Base-by-base conservation (phyloP, 2,888 invertebrate genomes). In the Amorpha juglandis region DNA sequence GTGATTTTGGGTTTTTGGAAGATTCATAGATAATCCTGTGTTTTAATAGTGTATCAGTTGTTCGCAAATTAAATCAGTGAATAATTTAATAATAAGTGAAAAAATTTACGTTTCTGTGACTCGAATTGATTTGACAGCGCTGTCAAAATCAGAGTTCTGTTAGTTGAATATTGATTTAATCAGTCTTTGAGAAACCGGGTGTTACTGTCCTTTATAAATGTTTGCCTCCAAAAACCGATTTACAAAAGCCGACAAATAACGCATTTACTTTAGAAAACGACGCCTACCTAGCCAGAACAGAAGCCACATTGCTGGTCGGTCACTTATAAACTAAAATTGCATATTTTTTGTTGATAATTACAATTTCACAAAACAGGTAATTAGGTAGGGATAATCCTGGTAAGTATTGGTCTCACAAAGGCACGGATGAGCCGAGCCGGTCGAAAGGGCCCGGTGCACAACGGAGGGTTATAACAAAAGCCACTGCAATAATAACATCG, bases 311-410 rank as follows among this genome's bases (percentile, higher is more conserved):
- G 77, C 79, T 74, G 72, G 86, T 83, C 89, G 91, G 90, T 78
- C 79, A 81, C 77, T 86, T 71, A 77, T 78, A 84, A 74, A 82
- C 79, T 68, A 64, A 71, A 75, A 81, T 84, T 83, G 78, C 80
- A 77, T 81, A 72, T 78, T 83, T 89, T 87, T 87, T 86, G 77
- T 70, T 67, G 63, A 73, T 88, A 87, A 90, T 90, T 91, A 87
- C 76, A 80, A 80, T 81, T 86, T 90, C 82, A 82, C 81, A 86
- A 89, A 91, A 90, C 90, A 91, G 92, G 88, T 92, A 91, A 92
- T 92, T 91, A 92, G 71, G 72, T 78, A 69, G 77, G 84, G 88
- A 90, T 92, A 88, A 92, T 91, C 92, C 84, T 67, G 68, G 84
- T 88, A 88, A 89, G 86, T 82, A 81, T 71, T 70, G 70, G 52